Evolutionary conservation across 2,797 vertebrate genomes (phyloP).

Genomic region (Catamblyrhynchus diadema): DNA sequence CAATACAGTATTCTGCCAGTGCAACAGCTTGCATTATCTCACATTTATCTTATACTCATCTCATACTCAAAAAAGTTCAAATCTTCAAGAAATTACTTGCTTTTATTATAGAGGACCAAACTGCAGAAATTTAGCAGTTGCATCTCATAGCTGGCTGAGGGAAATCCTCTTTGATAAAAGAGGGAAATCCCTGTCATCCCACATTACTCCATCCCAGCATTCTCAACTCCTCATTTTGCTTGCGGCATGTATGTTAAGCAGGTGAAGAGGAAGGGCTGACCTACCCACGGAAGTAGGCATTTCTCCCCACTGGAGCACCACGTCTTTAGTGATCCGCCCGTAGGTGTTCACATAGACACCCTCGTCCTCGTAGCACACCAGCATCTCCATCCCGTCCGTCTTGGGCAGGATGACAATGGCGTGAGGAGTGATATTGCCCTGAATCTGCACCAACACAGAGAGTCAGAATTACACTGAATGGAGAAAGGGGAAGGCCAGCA

Average conservation of each 20-base stretch:
- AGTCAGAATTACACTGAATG: slow-evolving; percentile 1
- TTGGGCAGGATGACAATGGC: slow-evolving; percentile 98
- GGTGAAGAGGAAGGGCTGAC: slow-evolving; percentile 75
- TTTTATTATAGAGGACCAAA: neutral
- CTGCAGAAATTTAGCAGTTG: neutral
- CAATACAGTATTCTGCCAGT: neutral
- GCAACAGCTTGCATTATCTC: neutral
- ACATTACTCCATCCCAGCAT: slow-evolving; percentile 5
- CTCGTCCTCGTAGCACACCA: slow-evolving; percentile 98
- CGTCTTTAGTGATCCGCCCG: slow-evolving; percentile 97
- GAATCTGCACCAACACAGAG: slow-evolving; percentile 84
- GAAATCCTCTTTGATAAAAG: neutral
- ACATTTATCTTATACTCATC: neutral
- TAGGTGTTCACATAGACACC: slow-evolving; percentile 99
- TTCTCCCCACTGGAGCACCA: slow-evolving; percentile 99
- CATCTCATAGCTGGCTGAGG: neutral
- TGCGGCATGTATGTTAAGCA: slow-evolving; percentile 31
- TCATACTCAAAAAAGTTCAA: neutral
- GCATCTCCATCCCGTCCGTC: slow-evolving; percentile 99
- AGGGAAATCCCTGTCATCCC: neutral
- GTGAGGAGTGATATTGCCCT: slow-evolving; percentile 97
- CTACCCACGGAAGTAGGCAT: slow-evolving; percentile 99
- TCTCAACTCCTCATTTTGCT: slow-evolving; percentile 42
- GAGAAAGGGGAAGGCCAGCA: slow-evolving; percentile 36
- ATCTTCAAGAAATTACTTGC: neutral